A percentile compares a stretch with the other conserved stretches of the same genome.
These are phyloP conservation scores for Bombus confusus DNA, from an alignment of 1,140 invertebrate genomes.

Conservation along the genomic window DNA sequence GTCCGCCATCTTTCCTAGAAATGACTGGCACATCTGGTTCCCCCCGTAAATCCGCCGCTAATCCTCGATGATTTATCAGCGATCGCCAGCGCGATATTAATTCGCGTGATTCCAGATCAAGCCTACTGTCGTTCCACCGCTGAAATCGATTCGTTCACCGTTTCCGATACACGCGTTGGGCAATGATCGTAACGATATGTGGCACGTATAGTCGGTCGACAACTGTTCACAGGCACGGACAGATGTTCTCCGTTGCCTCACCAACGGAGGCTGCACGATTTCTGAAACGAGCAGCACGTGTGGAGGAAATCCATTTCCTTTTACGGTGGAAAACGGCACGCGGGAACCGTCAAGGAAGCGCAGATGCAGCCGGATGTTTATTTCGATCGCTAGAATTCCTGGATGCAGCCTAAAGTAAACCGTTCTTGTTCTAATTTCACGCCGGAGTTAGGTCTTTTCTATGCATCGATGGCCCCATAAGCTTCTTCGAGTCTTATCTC, in stretches of 20 bases:
- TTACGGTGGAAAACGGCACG: constrained; percentile 67
- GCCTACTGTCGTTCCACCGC: too few relatives aligned
- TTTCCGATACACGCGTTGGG: not conserved
- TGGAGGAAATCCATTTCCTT: constrained; percentile 81
- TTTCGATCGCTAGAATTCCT: constrained; percentile 55
- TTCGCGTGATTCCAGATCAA: constrained; percentile 7
- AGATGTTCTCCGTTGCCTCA: constrained; percentile 70
- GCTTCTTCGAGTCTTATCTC: not conserved
- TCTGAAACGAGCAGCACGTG: constrained; percentile 78
- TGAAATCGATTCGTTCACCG: constrained; percentile 45
- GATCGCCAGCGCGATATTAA: constrained; percentile 27
- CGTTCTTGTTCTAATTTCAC: constrained; percentile 10
- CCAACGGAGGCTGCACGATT: constrained; percentile 54
- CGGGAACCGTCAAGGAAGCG: constrained; percentile 46
- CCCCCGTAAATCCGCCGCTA: constrained; percentile 33
- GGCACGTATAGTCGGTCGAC: constrained; percentile 25
- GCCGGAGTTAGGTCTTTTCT: not conserved
- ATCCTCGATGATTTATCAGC: constrained; percentile 44
- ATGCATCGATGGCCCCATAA: not conserved
- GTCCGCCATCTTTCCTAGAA: constrained; percentile 47
- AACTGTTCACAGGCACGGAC: constrained; percentile 66
- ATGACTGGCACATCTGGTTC: constrained; percentile 60
- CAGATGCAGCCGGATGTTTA: constrained; percentile 69
- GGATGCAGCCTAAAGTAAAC: constrained; percentile 7
- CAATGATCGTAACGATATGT: constrained; percentile 7